Evolutionary conservation across 2,113 vertebrate genomes (phyloP), one percentile per base, ranked within the genome.

Genomic region (Tringa solitaria): DNA sequence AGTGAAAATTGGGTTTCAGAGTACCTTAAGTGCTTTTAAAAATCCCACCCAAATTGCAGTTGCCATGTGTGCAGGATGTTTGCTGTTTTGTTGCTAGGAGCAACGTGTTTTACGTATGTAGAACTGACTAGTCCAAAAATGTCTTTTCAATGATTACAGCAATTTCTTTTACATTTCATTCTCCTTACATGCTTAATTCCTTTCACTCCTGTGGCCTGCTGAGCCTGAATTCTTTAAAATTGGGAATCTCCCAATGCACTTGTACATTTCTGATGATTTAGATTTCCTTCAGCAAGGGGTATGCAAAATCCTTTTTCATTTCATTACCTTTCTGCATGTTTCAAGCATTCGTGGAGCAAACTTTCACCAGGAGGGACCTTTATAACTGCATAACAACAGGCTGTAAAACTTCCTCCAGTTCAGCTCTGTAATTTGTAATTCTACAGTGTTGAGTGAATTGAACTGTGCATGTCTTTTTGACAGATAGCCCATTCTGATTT

Each of bases 31-130:
- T 7, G 28, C 45, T 79, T 87, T 85, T 35, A 4, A 89, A 82
- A 95, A 83, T 93, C 81, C 65, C 53, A 74, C 78, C 33, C 65
- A 69, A 64, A 61, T 3, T 73, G 51, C 23, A 61, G 18, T 68
- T 84, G 48, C 28, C 60, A 1, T 21, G 13, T 73, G 32, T 32
- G 57, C 27, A 76, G 57, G 12, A 45, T 76, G 33, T 91, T 91
- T 91, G 73, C 39, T 95, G 91, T 93, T 51, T 61, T 89, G 87
- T 94, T 87, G 41, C 96, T 54, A 94, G 9, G 65, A 91, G 65
- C 41, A 85, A 89, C 24, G 12, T 8, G 3, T 64, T 73, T 76
- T 79, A 81, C 21, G 8, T 48, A 56, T 0, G 0, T 39, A 54
- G 45, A 75, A 61, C 32, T 57, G 22, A 70, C 45, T 53, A 24